Evolutionary conservation across 2,888 invertebrate genomes (phyloP), one percentile per base, ranked within the genome.

Genomic region (Drosophila kuntzei): DNA sequence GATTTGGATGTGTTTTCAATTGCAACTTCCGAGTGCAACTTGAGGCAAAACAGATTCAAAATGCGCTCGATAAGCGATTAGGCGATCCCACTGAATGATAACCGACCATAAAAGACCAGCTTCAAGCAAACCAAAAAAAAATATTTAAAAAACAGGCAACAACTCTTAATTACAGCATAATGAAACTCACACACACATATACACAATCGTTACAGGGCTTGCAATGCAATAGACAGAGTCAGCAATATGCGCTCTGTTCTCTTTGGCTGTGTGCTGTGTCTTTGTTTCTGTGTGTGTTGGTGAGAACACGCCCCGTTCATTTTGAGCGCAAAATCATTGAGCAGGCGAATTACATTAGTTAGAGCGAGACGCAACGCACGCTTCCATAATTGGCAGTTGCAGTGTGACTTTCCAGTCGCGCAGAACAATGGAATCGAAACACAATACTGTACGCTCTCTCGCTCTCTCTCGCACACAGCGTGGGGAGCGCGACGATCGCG

Each of bases 1-100:
- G 4, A 36, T 41, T 51, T 41, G 58, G 36, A 65, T 65, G 51
- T 20, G 39, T 44, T 64, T 68, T 47, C 70, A 58, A 64, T 37
- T 64, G 64, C 60, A 37, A 60, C 62, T 50, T 65, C 67, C 62
- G 62, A 71, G 36, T 57, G 57, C 74, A 58, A 36, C 20, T 57
- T 55, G 60, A 53, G 43, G 71, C 62, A 43, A 69, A 65, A 32
- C 20, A 49, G 54, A 55, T 76, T 58, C 58, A 37, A 71, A 71
- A 39, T 58, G 60, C 27, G 50, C 47, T 59, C 37, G 49, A 63
- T 63, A 65, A 55, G 76, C 71, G 71, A 76, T 65, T 71, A 55
- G 49, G 43, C 71, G 90, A 90, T 89, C 88, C 83, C 82, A 83
- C 79, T 81, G 68, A 69, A 73, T 78, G 90, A 90, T 90, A 88